A percentile compares a stretch with the other conserved stretches of the same genome.
Evolutionary conservation across 2,113 vertebrate species (phyloP).

Genomic region (Melanotaenia duboulayi): DNA sequence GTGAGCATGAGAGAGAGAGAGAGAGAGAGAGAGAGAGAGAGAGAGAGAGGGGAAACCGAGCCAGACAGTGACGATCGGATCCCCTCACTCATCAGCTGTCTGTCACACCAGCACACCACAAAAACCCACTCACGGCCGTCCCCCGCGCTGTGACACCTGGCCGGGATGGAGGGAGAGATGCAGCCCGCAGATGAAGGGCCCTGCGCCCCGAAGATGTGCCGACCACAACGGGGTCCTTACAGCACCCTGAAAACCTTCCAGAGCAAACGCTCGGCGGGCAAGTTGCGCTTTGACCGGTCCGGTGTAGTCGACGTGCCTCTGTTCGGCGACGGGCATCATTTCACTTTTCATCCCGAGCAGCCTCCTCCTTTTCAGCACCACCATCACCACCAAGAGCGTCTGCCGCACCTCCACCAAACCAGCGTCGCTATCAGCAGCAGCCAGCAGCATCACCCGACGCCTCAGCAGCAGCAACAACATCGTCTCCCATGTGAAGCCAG

Average conservation of each 20-base stretch:
- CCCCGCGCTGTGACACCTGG: slow-evolving; percentile 54
- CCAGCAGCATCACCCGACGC: slow-evolving; percentile 73
- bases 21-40: not conserved
- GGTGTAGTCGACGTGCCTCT: slow-evolving; percentile 90
- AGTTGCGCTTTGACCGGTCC: slow-evolving; percentile 90
- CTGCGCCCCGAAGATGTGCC: slow-evolving; percentile 89
- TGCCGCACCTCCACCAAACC: slow-evolving; percentile 68
- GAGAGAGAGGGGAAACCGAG: slow-evolving; percentile 55
- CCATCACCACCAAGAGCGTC: slow-evolving; percentile 70
- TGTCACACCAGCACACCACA: slow-evolving; percentile 66
- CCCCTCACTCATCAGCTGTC: slow-evolving; percentile 63
- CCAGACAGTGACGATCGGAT: slow-evolving; percentile 76
- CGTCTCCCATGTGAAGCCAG: slow-evolving; percentile 84
- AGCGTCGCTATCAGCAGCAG: slow-evolving; percentile 77
- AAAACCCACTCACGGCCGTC: slow-evolving; percentile 58
- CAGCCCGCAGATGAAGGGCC: slow-evolving; percentile 90
- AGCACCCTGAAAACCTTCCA: slow-evolving; percentile 91
- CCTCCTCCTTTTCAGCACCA: slow-evolving; percentile 77
- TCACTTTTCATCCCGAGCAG: slow-evolving; percentile 75
- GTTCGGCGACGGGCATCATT: slow-evolving; percentile 83
- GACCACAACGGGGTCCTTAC: slow-evolving; percentile 89
- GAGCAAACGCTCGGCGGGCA: slow-evolving; percentile 85
- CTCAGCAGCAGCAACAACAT: slow-evolving; percentile 79
- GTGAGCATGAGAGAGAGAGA: not conserved
- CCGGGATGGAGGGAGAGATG: slow-evolving; percentile 89